A percentile compares a stretch with the other conserved stretches of the same genome.
Evolutionary conservation across 2,888 invertebrate genomes (phyloP).

Genomic region (Rotaria magnacalcarata): DNA sequence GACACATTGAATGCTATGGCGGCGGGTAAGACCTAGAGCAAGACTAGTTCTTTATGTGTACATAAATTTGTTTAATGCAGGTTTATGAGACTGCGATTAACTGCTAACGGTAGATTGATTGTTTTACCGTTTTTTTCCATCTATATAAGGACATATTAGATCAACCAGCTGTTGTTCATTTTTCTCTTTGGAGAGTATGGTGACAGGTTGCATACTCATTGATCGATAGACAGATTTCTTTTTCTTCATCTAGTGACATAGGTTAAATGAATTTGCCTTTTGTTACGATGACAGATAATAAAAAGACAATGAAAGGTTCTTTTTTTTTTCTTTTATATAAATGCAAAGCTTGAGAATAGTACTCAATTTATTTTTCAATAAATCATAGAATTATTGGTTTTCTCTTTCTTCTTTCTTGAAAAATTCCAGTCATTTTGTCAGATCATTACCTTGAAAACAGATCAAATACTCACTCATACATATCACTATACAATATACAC

Average conservation of each 20-base stretch:
- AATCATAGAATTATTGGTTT: not conserved
- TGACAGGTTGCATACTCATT: not conserved
- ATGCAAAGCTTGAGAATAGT: not conserved
- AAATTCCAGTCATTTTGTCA: not conserved
- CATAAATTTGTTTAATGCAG: not conserved
- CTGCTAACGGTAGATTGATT: not conserved
- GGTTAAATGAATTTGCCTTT: not conserved
- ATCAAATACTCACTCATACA: not conserved
- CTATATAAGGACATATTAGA: not conserved
- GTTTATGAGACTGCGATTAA: not conserved
- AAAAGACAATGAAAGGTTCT: not conserved
- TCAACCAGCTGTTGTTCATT: conserved; percentile 8
- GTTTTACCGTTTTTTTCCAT: not conserved
- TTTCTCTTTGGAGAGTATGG: not conserved
- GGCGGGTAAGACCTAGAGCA: not conserved
- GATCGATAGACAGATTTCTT: not conserved
- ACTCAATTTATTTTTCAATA: conserved; percentile 1
- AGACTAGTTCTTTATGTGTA: not conserved
- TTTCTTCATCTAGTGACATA: not conserved
- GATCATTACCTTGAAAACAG: not conserved
- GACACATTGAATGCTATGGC: not conserved
- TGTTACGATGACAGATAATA: not conserved
- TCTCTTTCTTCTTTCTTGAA: not conserved
- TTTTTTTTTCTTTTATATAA: not conserved
- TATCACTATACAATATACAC: not conserved